Evolutionary conservation across 2,888 invertebrate genomes (phyloP).

Genomic region (Diarsia mendica): DNA sequence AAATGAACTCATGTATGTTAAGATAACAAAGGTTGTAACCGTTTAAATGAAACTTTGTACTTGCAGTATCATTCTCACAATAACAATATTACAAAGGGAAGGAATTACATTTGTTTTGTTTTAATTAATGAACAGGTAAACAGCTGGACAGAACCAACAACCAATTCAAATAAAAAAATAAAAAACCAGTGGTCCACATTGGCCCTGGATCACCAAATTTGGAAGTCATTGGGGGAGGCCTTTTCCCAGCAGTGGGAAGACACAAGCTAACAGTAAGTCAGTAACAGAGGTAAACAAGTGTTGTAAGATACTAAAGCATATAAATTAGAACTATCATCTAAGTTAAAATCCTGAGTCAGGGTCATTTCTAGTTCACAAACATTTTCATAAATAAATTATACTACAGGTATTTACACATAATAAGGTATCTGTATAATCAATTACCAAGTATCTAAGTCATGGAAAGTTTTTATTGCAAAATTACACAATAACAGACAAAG

Average conservation of each 20-base stretch:
- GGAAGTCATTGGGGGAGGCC: too few species aligned
- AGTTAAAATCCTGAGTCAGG: neutral
- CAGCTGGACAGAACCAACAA: too few species aligned
- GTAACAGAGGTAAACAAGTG: neutral
- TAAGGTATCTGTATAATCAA: neutral
- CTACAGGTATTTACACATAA: too few species aligned
- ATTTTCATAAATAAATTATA: neutral
- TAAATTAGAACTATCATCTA: neutral
- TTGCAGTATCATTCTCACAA: neutral
- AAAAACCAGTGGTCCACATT: too few species aligned
- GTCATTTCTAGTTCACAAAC: neutral
- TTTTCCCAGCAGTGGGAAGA: too few species aligned
- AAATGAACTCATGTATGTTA: slow-evolving; percentile 13
- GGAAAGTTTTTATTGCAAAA: neutral
- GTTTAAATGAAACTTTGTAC: slow-evolving; percentile 40
- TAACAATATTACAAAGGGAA: slow-evolving; percentile 11
- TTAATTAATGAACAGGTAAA: neutral
- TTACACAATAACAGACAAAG: slow-evolving; percentile 23
- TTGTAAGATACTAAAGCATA: neutral
- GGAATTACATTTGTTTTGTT: neutral
- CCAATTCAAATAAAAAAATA: too few species aligned
- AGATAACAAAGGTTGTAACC: slow-evolving; percentile 46
- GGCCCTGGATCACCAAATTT: too few species aligned
- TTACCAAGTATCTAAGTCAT: neutral
- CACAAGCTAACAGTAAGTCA: too few species aligned